These are phyloP conservation scores for Pithecia hirsuta DNA, from an alignment of 2,797 vertebrate genomes.

Conservation along the genomic window DNA sequence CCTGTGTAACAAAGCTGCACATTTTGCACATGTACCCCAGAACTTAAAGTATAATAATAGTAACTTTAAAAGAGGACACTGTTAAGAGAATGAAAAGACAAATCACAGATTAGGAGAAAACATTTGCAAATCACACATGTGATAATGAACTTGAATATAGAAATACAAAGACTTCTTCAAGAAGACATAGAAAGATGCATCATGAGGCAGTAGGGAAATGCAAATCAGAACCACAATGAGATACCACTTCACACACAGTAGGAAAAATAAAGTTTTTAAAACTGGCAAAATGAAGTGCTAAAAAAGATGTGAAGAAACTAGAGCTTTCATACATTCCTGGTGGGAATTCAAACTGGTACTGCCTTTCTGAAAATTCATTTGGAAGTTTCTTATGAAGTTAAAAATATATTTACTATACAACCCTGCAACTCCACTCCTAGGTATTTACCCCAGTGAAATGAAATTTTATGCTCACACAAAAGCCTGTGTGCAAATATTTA, in stretches of 20 bases:
- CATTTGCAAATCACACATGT: not conserved
- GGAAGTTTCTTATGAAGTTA: not conserved
- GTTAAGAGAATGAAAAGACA: conserved; percentile 3
- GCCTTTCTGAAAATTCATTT: not conserved
- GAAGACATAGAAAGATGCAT: not conserved
- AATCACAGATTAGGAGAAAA: not conserved
- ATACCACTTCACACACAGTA: not conserved
- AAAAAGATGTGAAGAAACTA: not conserved
- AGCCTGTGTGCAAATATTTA: not conserved
- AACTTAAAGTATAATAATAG: no score
- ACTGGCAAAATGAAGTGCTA: not conserved
- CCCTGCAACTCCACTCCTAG: not conserved
- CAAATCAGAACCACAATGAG: not conserved
- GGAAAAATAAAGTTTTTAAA: not conserved
- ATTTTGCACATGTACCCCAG: no score
- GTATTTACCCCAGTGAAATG: not conserved
- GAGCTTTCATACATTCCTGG: not conserved
- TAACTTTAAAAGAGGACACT: not conserved
- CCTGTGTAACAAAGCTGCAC: no score
- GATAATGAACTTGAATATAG: not conserved
- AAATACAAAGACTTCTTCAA: not conserved
- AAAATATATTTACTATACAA: not conserved
- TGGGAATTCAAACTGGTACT: not conserved
- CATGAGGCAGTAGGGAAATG: not conserved
- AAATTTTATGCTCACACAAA: conserved; percentile 3